phyloP scores from a whole-genome alignment of 2,888 invertebrate genomes.

The Synergus umbraculus region DNA sequence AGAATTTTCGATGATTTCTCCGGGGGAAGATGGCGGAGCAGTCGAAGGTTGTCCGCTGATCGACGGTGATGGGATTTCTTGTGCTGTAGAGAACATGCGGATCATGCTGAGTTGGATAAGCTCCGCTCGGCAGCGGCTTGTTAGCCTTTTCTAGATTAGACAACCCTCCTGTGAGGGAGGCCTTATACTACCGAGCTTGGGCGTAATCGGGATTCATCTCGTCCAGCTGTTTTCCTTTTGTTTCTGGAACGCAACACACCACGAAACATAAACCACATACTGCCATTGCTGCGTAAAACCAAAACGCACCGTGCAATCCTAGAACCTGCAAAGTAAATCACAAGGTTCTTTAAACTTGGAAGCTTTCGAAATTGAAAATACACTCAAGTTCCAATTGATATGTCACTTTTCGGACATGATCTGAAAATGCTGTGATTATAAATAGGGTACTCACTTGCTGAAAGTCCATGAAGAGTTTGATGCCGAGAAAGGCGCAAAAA shows the following conservation, averaged over 20 bases:
- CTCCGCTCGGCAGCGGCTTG: conserved; percentile 70
- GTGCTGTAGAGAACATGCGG: conserved; percentile 66
- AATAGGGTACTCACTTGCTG: conserved; percentile 76
- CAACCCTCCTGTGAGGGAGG: conserved; percentile 75
- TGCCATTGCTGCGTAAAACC: conserved; percentile 91
- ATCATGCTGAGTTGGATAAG: conserved; percentile 70
- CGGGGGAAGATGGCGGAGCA: conserved; percentile 52
- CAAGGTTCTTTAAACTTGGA: not conserved
- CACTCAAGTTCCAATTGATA: too few species aligned
- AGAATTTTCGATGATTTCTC: conserved; percentile 60
- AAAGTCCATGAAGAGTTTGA: conserved; percentile 92
- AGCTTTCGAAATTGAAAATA: not conserved
- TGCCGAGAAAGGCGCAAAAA: conserved; percentile 90
- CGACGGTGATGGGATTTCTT: conserved; percentile 38
- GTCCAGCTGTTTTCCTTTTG: conserved; percentile 92
- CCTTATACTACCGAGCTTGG: conserved; percentile 77
- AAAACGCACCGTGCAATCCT: conserved; percentile 91
- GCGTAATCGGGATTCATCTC: conserved; percentile 89
- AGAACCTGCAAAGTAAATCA: conserved; percentile 78
- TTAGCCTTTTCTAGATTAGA: conserved; percentile 72
- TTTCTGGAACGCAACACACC: conserved; percentile 92
- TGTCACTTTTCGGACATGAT: not conserved
- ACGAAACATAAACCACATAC: conserved; percentile 91
- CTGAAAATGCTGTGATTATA: too few species aligned
- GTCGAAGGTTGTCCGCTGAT: conserved; percentile 51